These are phyloP conservation scores for Onthophagus taurus DNA, from an alignment of 1,140 invertebrate genomes.

Conservation along the genomic window DNA sequence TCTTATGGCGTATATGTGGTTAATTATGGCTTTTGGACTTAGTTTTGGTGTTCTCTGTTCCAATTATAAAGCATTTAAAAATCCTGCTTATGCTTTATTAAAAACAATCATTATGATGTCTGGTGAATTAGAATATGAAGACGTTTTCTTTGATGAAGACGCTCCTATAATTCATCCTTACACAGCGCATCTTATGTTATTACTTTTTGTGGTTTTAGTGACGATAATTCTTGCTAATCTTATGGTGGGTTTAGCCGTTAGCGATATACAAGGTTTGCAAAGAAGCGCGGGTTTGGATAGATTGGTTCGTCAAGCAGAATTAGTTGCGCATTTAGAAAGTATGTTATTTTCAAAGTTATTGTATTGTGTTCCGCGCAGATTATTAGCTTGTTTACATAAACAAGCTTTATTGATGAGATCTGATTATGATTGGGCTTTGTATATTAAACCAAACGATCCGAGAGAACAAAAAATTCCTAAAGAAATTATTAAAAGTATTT, in stretches of 20 bases:
- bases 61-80: slow-evolving; percentile 59
- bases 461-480: slow-evolving; percentile 65
- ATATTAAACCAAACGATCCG: slow-evolving; percentile 68
- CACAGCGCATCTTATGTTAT: slow-evolving; percentile 66
- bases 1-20: slow-evolving; percentile 66
- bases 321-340: slow-evolving; percentile 69
- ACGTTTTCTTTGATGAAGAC: slow-evolving; percentile 60
- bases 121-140: slow-evolving; percentile 73
- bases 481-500: slow-evolving; percentile 59
- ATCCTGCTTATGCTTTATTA: slow-evolving; percentile 51
- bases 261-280: slow-evolving; percentile 74
- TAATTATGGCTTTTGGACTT: slow-evolving; percentile 67
- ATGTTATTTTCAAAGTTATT: slow-evolving; percentile 69
- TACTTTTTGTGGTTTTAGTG: slow-evolving; percentile 69
- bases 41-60: slow-evolving; percentile 71
- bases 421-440: slow-evolving; percentile 57
- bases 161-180: slow-evolving; percentile 46
- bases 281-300: slow-evolving; percentile 70
- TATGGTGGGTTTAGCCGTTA: slow-evolving; percentile 74
- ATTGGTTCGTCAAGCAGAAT: slow-evolving; percentile 65
- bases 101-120: slow-evolving; percentile 87
- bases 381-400: slow-evolving; percentile 54
- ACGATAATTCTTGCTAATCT: slow-evolving; percentile 80
- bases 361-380: slow-evolving; percentile 51
- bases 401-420: slow-evolving; percentile 61